Conservation (phyloP, 2,113 vertebrate species). For the Burhinus oedicnemus region DNA sequence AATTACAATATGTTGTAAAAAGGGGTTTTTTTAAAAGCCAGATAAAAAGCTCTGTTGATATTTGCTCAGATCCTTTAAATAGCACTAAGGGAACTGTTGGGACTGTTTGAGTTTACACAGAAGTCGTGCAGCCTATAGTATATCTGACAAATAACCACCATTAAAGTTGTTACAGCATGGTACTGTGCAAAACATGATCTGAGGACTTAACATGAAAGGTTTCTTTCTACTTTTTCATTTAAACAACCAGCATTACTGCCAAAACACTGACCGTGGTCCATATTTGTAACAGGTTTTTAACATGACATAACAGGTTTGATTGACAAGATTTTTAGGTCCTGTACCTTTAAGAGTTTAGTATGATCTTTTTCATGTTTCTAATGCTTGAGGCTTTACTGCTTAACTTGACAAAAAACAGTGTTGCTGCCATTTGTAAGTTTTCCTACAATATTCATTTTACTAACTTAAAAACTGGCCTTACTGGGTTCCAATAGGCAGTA, state of each 20-base stretch:
- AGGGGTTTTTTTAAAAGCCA: background rate
- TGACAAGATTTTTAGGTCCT: slow-evolving; percentile 78
- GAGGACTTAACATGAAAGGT: slow-evolving; percentile 55
- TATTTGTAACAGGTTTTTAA: slow-evolving; percentile 84
- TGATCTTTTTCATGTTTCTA: slow-evolving; percentile 81
- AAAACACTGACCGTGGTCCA: slow-evolving; percentile 79
- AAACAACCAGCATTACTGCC: slow-evolving; percentile 88
- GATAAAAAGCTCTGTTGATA: background rate
- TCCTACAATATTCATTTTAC: slow-evolving; percentile 78
- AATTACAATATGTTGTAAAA: background rate
- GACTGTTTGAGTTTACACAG: slow-evolving; percentile 22
- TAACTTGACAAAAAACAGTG: slow-evolving; percentile 72
- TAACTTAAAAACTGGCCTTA: slow-evolving; percentile 81
- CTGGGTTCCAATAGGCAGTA: slow-evolving; percentile 78
- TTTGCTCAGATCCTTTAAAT: slow-evolving; percentile 29
- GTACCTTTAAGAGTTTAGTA: slow-evolving; percentile 78
- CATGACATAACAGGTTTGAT: slow-evolving; percentile 76
- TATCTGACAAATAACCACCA: slow-evolving; percentile 9
- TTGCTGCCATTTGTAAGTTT: slow-evolving; percentile 84
- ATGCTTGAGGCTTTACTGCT: slow-evolving; percentile 76
- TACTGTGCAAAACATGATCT: slow-evolving; percentile 10
- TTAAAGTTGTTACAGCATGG: slow-evolving; percentile 1
- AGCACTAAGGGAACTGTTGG: background rate
- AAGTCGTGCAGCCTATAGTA: background rate
- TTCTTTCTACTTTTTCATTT: slow-evolving; percentile 72